Percentiles rank a stretch among this genome's conserved stretches.
Evolutionary conservation across 2,888 invertebrate species (phyloP).

Genomic region (Catonia carolina): DNA sequence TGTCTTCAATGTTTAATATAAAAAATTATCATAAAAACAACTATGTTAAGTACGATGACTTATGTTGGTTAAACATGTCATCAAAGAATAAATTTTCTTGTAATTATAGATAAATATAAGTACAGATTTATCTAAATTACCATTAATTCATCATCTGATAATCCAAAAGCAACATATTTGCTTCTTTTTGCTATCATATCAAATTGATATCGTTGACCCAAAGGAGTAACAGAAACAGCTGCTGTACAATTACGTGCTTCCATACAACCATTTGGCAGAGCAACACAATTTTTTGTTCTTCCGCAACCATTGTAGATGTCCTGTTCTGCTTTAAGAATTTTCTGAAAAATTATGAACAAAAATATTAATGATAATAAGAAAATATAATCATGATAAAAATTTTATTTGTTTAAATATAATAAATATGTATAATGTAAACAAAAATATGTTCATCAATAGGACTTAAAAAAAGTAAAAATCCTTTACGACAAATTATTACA

Average conservation of each 20-base stretch:
- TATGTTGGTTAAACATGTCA: no score
- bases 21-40: no score
- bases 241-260: slow-evolving; percentile 60
- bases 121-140: slow-evolving; percentile 40
- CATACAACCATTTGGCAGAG: slow-evolving; percentile 64
- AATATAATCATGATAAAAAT: neutral
- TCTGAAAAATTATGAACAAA: neutral
- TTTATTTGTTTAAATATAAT: neutral
- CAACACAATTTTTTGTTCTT: slow-evolving; percentile 68
- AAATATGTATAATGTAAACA: neutral
- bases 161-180: slow-evolving; percentile 71
- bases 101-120: no score
- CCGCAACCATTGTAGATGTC: slow-evolving; percentile 69
- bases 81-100: no score
- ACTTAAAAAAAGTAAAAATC: no score
- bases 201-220: slow-evolving; percentile 48
- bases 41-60: no score
- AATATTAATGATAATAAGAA: neutral
- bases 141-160: slow-evolving; percentile 74
- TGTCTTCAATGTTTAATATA: no score
- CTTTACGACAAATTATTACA: no score
- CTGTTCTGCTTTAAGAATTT: slow-evolving; percentile 31
- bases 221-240: slow-evolving; percentile 54
- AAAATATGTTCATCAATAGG: no score
- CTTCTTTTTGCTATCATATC: slow-evolving; percentile 52